Percentiles rank a stretch among this genome's conserved stretches.
Conservation (phyloP, 1,140 invertebrate genomes). For the Neodiprion fabricii region DNA sequence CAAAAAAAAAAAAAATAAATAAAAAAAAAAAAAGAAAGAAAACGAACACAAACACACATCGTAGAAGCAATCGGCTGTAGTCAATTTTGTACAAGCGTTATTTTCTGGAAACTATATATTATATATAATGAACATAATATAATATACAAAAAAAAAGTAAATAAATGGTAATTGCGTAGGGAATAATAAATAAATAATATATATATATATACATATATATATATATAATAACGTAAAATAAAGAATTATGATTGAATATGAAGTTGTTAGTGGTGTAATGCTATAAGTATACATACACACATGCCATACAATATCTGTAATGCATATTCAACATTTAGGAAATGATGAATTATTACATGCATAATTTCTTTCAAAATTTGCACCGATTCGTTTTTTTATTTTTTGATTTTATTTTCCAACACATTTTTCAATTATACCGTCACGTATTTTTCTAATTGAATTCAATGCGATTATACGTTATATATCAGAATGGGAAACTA, state of each 20-base stretch:
- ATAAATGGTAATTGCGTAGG: conserved; percentile 14
- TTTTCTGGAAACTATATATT: conserved; percentile 51
- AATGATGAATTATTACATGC: too few relatives aligned
- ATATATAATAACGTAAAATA: too few relatives aligned
- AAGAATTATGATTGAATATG: background rate
- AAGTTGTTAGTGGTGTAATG: background rate
- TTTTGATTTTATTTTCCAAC: too few relatives aligned
- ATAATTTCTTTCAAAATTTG: too few relatives aligned
- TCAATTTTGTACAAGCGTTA: conserved; percentile 61
- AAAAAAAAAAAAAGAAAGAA: conserved; percentile 32
- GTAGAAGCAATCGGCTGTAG: conserved; percentile 58
- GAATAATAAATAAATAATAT: background rate
- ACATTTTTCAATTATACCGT: too few relatives aligned
- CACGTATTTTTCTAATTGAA: too few relatives aligned
- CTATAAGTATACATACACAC: too few relatives aligned
- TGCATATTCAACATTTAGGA: too few relatives aligned
- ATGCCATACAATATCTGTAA: too few relatives aligned
- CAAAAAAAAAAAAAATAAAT: background rate
- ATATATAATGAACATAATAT: background rate
- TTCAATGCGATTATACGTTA: too few relatives aligned
- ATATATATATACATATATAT: background rate
- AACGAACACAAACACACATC: conserved; percentile 36
- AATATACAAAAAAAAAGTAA: conserved; percentile 5
- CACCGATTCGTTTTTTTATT: too few relatives aligned
- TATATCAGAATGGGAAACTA: too few relatives aligned